These are phyloP conservation scores for Drosophila pseudoobscura DNA, from an alignment of 1,140 invertebrate species.

Conservation along the genomic window DNA sequence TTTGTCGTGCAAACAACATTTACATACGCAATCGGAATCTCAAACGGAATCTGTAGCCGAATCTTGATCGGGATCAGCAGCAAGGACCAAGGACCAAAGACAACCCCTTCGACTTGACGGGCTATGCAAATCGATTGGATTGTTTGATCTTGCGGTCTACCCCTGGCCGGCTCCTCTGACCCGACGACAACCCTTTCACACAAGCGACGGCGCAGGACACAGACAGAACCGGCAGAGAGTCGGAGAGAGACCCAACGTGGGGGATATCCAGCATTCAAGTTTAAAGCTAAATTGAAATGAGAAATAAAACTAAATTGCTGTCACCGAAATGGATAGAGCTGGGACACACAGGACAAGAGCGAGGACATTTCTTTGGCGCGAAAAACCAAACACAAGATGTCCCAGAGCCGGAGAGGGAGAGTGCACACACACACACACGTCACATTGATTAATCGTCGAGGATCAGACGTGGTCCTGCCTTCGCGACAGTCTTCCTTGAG, in stretches of 20 bases:
- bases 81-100: constrained; percentile 1
- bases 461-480: constrained; percentile 14
- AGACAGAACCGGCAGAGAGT: neutral
- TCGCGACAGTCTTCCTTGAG: constrained; percentile 3
- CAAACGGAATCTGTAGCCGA: constrained; percentile 1
- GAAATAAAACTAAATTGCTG: constrained; percentile 7
- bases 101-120: constrained; percentile 44
- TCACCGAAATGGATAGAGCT: too few relatives aligned
- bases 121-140: constrained; percentile 49
- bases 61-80: constrained; percentile 1
- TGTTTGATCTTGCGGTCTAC: constrained; percentile 57
- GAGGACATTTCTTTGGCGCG: constrained; percentile 34
- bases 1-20: constrained; percentile 78
- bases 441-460: constrained; percentile 76
- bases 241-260: neutral
- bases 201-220: neutral
- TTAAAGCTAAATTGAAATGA: constrained; percentile 1
- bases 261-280: constrained; percentile 32
- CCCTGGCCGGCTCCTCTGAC: constrained; percentile 5
- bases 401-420: neutral
- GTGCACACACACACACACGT: constrained; percentile 41
- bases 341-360: neutral
- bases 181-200: neutral
- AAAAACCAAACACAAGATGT: constrained; percentile 26
- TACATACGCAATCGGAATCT: constrained; percentile 51